Evolutionary conservation across 2,888 invertebrate species (phyloP).

Genomic region (Taenaris catops): DNA sequence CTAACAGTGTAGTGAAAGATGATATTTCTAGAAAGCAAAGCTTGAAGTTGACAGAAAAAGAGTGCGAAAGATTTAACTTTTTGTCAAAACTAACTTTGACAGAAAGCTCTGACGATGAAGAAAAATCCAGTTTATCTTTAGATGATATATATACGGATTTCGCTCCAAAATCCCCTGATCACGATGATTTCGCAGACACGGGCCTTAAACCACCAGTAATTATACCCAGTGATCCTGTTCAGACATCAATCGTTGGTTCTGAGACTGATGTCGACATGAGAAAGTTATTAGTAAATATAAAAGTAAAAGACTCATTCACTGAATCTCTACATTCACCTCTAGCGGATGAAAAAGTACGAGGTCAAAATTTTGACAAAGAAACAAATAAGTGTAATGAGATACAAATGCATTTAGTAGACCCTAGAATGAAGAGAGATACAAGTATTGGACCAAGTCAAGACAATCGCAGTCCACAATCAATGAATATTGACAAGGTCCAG

Average conservation of each 20-base stretch:
- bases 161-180: constrained; percentile 63
- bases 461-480: constrained; percentile 31
- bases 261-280: constrained; percentile 62
- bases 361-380: constrained; percentile 12
- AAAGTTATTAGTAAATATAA: constrained; percentile 32
- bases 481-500: constrained; percentile 32
- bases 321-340: background rate
- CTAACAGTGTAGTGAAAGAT: constrained; percentile 30
- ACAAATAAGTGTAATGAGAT: constrained; percentile 9
- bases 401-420: constrained; percentile 31
- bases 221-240: constrained; percentile 60
- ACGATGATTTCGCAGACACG: constrained; percentile 36
- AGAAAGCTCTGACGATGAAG: constrained; percentile 51
- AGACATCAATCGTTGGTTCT: constrained; percentile 30
- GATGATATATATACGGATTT: constrained; percentile 46
- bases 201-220: constrained; percentile 48
- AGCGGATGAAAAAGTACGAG: constrained; percentile 5
- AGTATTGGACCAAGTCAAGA: constrained; percentile 27
- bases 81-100: constrained; percentile 42
- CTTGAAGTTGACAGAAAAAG: constrained; percentile 67
- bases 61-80: constrained; percentile 68
- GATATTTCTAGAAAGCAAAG: constrained; percentile 53
- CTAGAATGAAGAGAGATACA: constrained; percentile 46
- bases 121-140: constrained; percentile 27
- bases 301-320: constrained; percentile 16